Percentiles rank a stretch among this genome's conserved stretches.
Conservation (phyloP, 2,888 invertebrate genomes). For the Troglohyphantes excavatus region DNA sequence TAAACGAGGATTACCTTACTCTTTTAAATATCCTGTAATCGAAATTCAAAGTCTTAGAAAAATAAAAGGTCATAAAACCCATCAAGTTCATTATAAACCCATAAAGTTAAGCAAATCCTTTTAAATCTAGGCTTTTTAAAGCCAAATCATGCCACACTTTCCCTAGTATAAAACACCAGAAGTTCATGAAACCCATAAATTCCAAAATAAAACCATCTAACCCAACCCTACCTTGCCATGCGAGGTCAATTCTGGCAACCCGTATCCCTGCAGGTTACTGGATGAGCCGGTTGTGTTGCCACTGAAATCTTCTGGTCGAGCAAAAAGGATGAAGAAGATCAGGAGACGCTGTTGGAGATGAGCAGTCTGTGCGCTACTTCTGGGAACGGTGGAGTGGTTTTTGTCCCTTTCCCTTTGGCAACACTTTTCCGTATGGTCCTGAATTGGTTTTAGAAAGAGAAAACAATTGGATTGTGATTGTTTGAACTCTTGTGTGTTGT, state of each 20-base stretch:
- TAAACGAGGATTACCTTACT: no score
- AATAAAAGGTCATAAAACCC: no score
- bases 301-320: slow-evolving; percentile 43
- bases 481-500: not conserved
- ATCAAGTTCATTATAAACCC: no score
- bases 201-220: not conserved
- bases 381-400: slow-evolving; percentile 34
- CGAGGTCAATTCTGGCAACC: slow-evolving; percentile 66
- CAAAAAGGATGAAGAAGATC: slow-evolving; percentile 58
- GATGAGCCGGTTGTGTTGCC: slow-evolving; percentile 74
- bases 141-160: not conserved
- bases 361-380: slow-evolving; percentile 51
- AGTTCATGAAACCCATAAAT: not conserved
- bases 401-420: not conserved
- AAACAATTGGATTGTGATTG: not conserved
- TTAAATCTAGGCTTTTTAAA: not conserved
- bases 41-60: no score
- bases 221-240: slow-evolving; percentile 36
- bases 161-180: not conserved
- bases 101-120: no score
- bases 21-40: no score
- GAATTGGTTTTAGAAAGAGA: not conserved
- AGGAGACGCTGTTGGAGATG: slow-evolving; percentile 45
- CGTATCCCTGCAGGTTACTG: slow-evolving; percentile 68
- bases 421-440: not conserved